A percentile compares a stretch with the other conserved stretches of the same genome.
phyloP scores from a whole-genome alignment of 2,888 invertebrate genomes.

The Onchidella celtica region DNA sequence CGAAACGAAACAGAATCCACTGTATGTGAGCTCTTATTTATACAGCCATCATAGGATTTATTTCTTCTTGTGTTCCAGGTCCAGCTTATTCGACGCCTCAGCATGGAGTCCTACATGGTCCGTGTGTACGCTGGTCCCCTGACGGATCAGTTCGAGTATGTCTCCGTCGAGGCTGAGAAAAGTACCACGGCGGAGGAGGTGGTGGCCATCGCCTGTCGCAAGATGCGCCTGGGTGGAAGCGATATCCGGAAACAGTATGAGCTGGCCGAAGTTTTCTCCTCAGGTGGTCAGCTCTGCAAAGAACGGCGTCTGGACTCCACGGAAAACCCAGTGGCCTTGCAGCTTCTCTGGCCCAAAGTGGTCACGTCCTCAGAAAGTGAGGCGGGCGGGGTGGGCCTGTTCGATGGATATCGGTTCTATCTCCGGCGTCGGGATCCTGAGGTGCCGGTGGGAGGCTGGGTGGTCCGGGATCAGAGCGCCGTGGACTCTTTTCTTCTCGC shows the following conservation, averaged over 20 bases:
- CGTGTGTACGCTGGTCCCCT: slow-evolving; percentile 74
- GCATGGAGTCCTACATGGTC: slow-evolving; percentile 77
- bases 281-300: slow-evolving; percentile 93
- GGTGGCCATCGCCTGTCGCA: slow-evolving; percentile 65
- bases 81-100: slow-evolving; percentile 65
- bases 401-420: slow-evolving; percentile 86
- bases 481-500: slow-evolving; percentile 93
- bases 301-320: slow-evolving; percentile 90
- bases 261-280: slow-evolving; percentile 88
- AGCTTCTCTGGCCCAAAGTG: slow-evolving; percentile 81
- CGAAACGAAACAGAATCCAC: too few relatives aligned
- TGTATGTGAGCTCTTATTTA: too few relatives aligned
- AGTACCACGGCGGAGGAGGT: slow-evolving; percentile 84
- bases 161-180: slow-evolving; percentile 75
- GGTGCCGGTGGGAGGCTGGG: slow-evolving; percentile 82
- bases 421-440: slow-evolving; percentile 88
- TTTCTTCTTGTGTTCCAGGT: slow-evolving; percentile 39
- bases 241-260: slow-evolving; percentile 62
- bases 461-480: slow-evolving; percentile 82
- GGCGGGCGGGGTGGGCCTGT: not conserved
- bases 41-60: too few relatives aligned
- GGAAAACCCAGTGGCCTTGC: slow-evolving; percentile 82
- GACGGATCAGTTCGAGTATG: slow-evolving; percentile 67
- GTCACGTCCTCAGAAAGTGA: slow-evolving; percentile 41
- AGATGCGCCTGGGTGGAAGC: slow-evolving; percentile 61